Evolutionary conservation across 2,888 invertebrate genomes (phyloP).

Genomic region (Prostheceraeus crozeri): DNA sequence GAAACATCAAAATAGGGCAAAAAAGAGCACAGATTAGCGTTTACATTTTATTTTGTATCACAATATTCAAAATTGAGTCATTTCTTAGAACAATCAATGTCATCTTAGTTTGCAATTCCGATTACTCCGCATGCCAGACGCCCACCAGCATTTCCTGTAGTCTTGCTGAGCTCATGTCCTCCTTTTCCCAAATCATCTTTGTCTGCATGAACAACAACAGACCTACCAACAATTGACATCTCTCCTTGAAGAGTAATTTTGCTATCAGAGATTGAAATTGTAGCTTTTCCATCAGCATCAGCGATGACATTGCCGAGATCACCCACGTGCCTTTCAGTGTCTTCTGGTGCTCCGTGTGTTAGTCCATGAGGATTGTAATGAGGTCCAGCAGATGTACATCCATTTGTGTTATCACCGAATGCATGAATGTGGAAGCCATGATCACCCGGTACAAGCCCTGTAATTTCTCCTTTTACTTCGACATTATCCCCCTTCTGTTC

Average conservation of each 20-base stretch:
- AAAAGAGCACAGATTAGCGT: too few relatives aligned
- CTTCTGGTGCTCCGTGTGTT: conserved; percentile 74
- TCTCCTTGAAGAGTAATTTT: conserved; percentile 49
- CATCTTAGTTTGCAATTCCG: conserved; percentile 63
- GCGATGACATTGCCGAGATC: conserved; percentile 67
- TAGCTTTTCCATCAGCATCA: conserved; percentile 45
- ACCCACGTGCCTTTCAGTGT: conserved; percentile 68
- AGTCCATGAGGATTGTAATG: conserved; percentile 78
- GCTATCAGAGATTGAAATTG: conserved; percentile 47
- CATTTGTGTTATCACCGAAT: conserved; percentile 86
- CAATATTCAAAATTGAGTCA: too few relatives aligned
- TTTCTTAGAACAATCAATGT: too few relatives aligned
- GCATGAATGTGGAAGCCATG: conserved; percentile 92
- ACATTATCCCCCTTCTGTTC: too few relatives aligned
- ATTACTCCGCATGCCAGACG: conserved; percentile 81
- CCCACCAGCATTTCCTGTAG: conserved; percentile 87
- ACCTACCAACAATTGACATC: conserved; percentile 54
- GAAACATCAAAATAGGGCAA: too few relatives aligned
- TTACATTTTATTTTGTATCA: too few relatives aligned
- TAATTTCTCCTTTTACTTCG: conserved; percentile 74
- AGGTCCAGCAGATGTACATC: conserved; percentile 82
- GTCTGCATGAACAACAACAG: conserved; percentile 70
- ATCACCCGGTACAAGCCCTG: conserved; percentile 68
- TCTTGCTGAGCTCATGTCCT: conserved; percentile 80
- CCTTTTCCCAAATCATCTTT: conserved; percentile 85